A percentile compares a stretch with the other conserved stretches of the same genome.
Evolutionary conservation across 23 tunicate species (phyloP).

Genomic region (Phallusia fumigata): DNA sequence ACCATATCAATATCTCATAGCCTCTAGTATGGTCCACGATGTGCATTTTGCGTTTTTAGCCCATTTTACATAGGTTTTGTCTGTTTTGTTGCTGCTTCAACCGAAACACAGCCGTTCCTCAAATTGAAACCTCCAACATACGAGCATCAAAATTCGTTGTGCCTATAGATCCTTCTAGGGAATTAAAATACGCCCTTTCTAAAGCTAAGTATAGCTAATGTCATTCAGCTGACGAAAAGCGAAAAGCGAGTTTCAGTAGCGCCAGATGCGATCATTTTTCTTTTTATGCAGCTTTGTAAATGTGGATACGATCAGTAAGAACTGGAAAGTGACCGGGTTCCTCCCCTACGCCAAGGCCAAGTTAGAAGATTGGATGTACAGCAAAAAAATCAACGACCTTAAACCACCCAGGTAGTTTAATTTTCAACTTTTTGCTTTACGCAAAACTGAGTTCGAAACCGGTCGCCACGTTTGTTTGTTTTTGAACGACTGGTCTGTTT

Average conservation of each 20-base stretch:
- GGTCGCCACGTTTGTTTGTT: neutral
- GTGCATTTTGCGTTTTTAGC: too few species aligned
- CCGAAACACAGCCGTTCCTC: too few species aligned
- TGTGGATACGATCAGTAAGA: conserved; percentile 48
- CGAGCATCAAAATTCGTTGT: too few species aligned
- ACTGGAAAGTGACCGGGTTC: conserved; percentile 52
- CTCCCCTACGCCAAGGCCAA: conserved; percentile 57
- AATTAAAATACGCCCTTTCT: too few species aligned
- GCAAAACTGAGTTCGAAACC: neutral
- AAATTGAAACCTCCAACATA: too few species aligned
- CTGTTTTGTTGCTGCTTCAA: too few species aligned
- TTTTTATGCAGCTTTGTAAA: conserved; percentile 43
- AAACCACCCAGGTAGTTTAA: conserved; percentile 58
- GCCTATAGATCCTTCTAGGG: too few species aligned
- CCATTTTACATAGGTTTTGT: too few species aligned
- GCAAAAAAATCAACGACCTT: conserved; percentile 38
- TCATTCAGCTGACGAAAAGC: neutral
- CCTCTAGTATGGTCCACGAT: too few species aligned
- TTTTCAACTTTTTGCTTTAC: neutral
- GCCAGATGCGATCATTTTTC: neutral
- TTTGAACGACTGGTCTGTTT: neutral
- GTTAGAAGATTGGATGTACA: conserved; percentile 71
- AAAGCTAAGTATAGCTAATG: neutral
- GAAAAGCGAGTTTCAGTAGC: neutral
- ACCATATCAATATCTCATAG: too few species aligned